phyloP scores from a whole-genome alignment of 2,113 vertebrate species.

The Benitochromis conjunctus region DNA sequence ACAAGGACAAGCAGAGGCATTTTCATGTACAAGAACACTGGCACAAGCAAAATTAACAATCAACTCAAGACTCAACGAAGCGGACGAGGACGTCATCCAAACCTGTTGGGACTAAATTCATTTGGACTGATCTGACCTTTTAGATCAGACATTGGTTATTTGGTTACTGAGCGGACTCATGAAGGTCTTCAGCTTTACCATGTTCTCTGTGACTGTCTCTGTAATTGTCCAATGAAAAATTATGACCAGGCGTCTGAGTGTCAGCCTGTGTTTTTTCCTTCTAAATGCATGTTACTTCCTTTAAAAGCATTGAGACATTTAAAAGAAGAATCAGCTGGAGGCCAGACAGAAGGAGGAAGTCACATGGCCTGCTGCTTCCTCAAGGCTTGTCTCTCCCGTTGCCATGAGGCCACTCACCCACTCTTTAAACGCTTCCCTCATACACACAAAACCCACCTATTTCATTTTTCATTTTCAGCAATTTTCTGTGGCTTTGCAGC shows the following conservation, averaged over 20 bases:
- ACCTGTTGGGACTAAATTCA: neutral
- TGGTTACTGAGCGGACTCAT: neutral
- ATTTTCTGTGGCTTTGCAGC: constrained; percentile 51
- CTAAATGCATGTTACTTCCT: neutral
- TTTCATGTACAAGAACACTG: neutral
- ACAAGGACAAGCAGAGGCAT: neutral
- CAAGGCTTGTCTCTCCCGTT: constrained; percentile 23
- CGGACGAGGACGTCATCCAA: neutral
- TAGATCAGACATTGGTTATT: neutral
- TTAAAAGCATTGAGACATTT: neutral
- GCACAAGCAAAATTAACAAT: neutral
- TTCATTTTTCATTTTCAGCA: constrained; percentile 57
- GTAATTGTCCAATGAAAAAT: neutral
- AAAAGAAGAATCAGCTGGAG: neutral
- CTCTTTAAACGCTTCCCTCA: constrained; percentile 21
- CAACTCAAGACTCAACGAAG: neutral
- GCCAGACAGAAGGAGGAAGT: constrained; percentile 3
- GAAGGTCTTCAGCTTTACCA: neutral
- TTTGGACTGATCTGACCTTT: neutral
- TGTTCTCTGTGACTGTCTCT: neutral
- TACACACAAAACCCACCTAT: constrained; percentile 22
- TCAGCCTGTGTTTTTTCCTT: neutral
- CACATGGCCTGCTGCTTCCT: constrained; percentile 26
- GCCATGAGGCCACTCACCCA: constrained; percentile 29
- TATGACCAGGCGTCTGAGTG: neutral